Percentiles rank a stretch among this genome's conserved stretches.
These are phyloP conservation scores for Lasioglossum villosulum DNA, from an alignment of 2,888 invertebrate species.

Conservation along the genomic window DNA sequence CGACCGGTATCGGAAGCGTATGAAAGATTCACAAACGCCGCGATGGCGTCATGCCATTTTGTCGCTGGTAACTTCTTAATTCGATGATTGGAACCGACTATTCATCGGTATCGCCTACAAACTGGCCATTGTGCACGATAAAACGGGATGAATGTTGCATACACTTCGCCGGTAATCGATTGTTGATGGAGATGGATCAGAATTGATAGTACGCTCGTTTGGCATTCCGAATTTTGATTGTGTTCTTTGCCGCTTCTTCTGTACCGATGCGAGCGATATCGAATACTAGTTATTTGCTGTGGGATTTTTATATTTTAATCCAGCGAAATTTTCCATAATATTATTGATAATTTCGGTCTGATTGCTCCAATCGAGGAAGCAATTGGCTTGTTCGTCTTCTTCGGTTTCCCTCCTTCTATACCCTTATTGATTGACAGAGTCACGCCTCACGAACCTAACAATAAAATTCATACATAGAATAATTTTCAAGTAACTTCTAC, in stretches of 20 bases:
- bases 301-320: neutral
- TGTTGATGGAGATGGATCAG: neutral
- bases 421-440: no score
- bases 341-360: neutral
- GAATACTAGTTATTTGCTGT: neutral
- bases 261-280: neutral
- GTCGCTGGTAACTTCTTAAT: conserved; percentile 63
- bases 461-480: no score
- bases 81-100: conserved; percentile 35
- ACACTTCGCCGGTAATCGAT: neutral
- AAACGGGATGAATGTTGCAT: conserved; percentile 8
- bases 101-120: neutral
- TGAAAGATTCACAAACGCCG: conserved; percentile 63
- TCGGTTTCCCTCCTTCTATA: no score
- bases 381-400: neutral
- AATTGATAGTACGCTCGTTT: neutral
- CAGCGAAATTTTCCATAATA: neutral
- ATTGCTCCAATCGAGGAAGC: neutral
- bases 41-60: conserved; percentile 7
- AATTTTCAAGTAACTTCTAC: neutral
- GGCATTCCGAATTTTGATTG: neutral
- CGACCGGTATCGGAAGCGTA: conserved; percentile 44
- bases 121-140: neutral
- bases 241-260: neutral
- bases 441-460: no score